Base-by-base conservation (phyloP, 2,113 vertebrate genomes). In the Poecile atricapillus region DNA sequence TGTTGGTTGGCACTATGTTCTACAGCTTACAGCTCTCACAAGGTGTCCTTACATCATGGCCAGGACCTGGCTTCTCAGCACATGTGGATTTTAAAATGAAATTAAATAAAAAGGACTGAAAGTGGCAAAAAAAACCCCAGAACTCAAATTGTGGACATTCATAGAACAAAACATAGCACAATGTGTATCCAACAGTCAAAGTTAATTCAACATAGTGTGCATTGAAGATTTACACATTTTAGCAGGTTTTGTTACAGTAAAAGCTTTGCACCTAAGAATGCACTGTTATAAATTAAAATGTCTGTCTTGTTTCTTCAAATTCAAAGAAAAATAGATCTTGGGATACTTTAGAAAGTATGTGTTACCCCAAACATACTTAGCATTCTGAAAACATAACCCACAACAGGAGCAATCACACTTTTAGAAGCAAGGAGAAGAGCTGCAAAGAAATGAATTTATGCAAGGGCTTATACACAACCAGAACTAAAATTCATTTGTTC, bases 401-500 rank as follows among this genome's bases (percentile, higher is more conserved):
- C 44, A 85, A 62, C 56, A 83, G 69, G 11, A 93, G 28, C 49
- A 93, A 86, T 41, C 1, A 1, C 3, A 9, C 35, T 87, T 95
- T 67, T 43, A 88, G 67, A 94, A n/a, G 43, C 28, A 43, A 59
- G 27, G 50, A 39, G 56, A 95, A 37, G 25, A 90, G 27, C 58
- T 64, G 30, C 33, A 39, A n/a, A 44, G 70, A 89, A 95, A 71
- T 76, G 39, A 58, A 31, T 81, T 95, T 86, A 89, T 89, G 69
- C 68, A 81, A 82, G 71, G 73, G 15, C 27, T 47, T 65, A 58
- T 22, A 81, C 21, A 87, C n/a, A 81, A 92, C 73, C 55, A 96
- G 83, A 78, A 91, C 95, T 94, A 78, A 96, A 97, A 95, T 71
- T 37, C 41, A 68, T 60, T 64, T 56, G 56, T 65, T 85, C 78